Evolutionary conservation across 2,797 vertebrate genomes (phyloP), one percentile per base, ranked within the genome.

Genomic region (Poecilia gillii): DNA sequence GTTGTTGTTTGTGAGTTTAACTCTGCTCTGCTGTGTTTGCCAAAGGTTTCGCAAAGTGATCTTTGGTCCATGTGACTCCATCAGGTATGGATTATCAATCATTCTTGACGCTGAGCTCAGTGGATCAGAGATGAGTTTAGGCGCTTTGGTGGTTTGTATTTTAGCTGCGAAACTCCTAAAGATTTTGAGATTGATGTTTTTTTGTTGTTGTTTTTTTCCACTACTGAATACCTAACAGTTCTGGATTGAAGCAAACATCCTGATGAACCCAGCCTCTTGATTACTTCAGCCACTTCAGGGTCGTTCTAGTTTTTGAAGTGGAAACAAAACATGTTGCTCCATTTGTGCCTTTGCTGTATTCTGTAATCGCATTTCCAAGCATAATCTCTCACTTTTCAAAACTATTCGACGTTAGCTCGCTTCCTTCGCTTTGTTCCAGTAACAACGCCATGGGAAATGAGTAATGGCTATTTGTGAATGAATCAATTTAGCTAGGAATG

Each of bases 371-470:
- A 57, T 18, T 57, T 28, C 12, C 4, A 1, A 57, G 53, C 53
- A 4, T 13, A 14, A 33, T 18, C 23, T 74, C 53, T 12, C 23
- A 4, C 9, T 8, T n/a, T 13, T 49, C 66, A 49, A 74, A 39
- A 28, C 46, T 20, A 62, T 74, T 71, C 18, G 18, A 64, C 16
- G 18, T 33, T 36, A 16, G 16, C 31, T 3, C 31, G 3, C 59
- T 36, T 64, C 31, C 59, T 18, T 9, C 16, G 6, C 59, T 36
- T 64, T 64, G 31, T 64, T 73, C 11, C 39, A 46, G 70, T 74
- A 18, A 46, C 28, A n/a, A 68, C 28, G 43, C 70, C 76, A 43
- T 64, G 57, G 79, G 84, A 85, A 86, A 81, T 90, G 85, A 89
- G 49, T 82, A 82, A 87, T 20, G 2, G 25, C 18, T 79, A 18